Evolutionary conservation across 2,888 invertebrate species (phyloP), one percentile per base, ranked within the genome.

Genomic region (Drosophila multiciliata): DNA sequence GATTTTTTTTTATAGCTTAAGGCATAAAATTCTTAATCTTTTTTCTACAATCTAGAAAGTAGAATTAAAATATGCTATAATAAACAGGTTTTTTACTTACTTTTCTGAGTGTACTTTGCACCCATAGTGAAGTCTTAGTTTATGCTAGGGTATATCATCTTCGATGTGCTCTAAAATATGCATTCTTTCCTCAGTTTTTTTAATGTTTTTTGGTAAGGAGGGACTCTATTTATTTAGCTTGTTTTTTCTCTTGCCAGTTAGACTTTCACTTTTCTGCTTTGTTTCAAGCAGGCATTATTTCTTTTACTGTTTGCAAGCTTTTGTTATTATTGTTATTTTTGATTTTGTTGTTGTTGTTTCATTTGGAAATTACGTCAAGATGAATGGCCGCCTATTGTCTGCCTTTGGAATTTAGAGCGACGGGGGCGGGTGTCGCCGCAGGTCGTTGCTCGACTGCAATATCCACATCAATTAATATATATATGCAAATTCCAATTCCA

Each of bases 351-450:
- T 65, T 63, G 63, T 54, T 66, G 50, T 40, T 66, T 40, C 70
- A 75, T 87, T 80, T 42, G 60, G 66, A 84, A 89, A 85, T 85
- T 85, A 89, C 85, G 88, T 89, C 87, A 85, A 85, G 90, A 80
- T 89, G 90, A 85, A 85, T 89, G 88, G 76, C 75, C 79, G 85
- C 71, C 89, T 82, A 89, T 84, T 84, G 84, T 84, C 57, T 49
- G 38, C 23, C 65, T 59, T 32, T 71, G 87, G 87, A 74, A 80
- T 82, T 74, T 63, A 26, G 69, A 83, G 75, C 75, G 84, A 49
- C 49, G 53, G 23, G 9, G 15, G 53, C 9, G 23, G 35, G 15
- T 53, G 53, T 35, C 23, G 35, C 17, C 17, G n/a, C 48, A 70
- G 82, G 64, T 84, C 88, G 83, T 71, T 67, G 70, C 64, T 60